A percentile compares a stretch with the other conserved stretches of the same genome.
Conservation (phyloP, 2,797 vertebrate genomes). For the Smutsia temminckii region DNA sequence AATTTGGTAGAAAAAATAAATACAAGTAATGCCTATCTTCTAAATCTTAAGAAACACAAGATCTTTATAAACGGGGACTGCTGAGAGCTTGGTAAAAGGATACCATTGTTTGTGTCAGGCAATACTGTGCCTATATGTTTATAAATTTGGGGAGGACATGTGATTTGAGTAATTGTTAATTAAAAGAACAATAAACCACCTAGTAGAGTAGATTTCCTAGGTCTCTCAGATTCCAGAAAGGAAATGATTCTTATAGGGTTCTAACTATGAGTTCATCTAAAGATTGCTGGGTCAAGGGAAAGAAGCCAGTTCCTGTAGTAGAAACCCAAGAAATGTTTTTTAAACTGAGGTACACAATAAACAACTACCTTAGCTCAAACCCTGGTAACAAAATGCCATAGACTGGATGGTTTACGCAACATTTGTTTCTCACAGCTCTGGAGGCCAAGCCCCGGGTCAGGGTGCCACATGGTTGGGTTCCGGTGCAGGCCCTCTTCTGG, state of each 20-base stretch:
- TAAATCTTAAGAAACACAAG: not conserved
- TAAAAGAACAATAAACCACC: not conserved
- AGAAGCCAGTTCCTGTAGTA: not conserved
- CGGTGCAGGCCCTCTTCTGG: not conserved
- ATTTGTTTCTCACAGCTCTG: not conserved
- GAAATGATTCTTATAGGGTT: not conserved
- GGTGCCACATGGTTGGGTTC: rapidly evolving
- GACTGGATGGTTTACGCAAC: not conserved
- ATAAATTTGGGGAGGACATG: not conserved
- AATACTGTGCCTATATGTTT: too few species aligned
- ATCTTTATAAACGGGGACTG: not conserved
- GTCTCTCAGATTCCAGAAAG: not conserved
- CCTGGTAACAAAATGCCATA: not conserved
- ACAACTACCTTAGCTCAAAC: not conserved
- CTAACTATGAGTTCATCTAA: not conserved
- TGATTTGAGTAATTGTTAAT: not conserved
- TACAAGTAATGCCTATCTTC: not conserved
- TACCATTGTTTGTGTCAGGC: not conserved
- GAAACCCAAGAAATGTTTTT: not conserved
- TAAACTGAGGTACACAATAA: not conserved
- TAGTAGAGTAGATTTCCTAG: not conserved
- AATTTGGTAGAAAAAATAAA: not conserved
- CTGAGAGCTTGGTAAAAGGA: not conserved
- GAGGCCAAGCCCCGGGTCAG: not conserved
- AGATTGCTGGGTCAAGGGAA: not conserved